phyloP scores from a whole-genome alignment of 2,113 vertebrate genomes.

The Planiliza haematocheilus region DNA sequence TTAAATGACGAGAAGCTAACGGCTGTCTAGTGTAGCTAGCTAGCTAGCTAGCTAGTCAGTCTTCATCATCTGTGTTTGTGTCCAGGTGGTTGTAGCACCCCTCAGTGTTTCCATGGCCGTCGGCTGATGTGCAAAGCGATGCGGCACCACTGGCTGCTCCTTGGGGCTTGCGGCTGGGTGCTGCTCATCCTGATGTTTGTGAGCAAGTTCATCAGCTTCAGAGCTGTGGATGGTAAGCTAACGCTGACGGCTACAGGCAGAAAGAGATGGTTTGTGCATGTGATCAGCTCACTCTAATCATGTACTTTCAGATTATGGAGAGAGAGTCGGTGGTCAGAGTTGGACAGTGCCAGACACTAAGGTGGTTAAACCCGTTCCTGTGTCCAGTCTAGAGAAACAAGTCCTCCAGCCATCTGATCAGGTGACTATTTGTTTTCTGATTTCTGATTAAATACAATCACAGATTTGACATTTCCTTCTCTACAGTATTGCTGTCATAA shows the following conservation, averaged over 20 bases:
- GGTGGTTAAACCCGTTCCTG: slow-evolving; percentile 65
- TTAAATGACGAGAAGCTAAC: too few relatives aligned
- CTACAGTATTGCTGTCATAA: background rate
- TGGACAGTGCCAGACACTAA: slow-evolving; percentile 82
- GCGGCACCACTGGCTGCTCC: slow-evolving; percentile 96
- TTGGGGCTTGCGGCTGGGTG: slow-evolving; percentile 96
- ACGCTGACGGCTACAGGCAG: background rate
- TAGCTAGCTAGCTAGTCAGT: background rate
- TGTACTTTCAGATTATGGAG: slow-evolving; percentile 84
- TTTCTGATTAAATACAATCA: fast-evolving
- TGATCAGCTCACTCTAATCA: background rate
- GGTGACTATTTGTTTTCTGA: slow-evolving; percentile 77
- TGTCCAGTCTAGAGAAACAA: slow-evolving; percentile 71
- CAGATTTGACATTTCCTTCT: background rate
- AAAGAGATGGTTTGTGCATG: background rate
- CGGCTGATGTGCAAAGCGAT: slow-evolving; percentile 85
- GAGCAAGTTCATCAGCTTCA: slow-evolving; percentile 95
- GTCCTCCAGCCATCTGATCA: slow-evolving; percentile 78
- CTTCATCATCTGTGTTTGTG: background rate
- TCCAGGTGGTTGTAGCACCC: slow-evolving; percentile 16
- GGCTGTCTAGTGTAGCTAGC: background rate
- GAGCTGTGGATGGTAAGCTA: slow-evolving; percentile 88
- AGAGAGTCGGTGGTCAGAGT: slow-evolving; percentile 82
- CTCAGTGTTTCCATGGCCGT: slow-evolving; percentile 54
- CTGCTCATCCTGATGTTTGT: slow-evolving; percentile 96